These are phyloP conservation scores for Phylloscopus trochiloides DNA, from an alignment of 2,113 vertebrate genomes.

Conservation along the genomic window DNA sequence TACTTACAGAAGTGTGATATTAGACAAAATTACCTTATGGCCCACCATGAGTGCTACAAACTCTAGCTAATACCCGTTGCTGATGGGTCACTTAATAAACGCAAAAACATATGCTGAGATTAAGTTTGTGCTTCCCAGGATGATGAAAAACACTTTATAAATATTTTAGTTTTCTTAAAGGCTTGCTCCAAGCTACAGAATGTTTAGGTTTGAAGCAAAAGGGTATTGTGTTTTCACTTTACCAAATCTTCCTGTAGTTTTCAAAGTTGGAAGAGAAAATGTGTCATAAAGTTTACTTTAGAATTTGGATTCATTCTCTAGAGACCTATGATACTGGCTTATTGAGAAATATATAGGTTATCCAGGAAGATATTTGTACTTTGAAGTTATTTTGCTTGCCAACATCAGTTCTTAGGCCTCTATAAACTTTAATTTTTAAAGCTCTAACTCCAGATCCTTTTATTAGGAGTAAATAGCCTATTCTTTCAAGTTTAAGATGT, in stretches of 20 bases:
- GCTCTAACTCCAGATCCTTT: neutral
- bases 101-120: neutral
- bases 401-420: neutral
- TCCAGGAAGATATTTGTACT: neutral
- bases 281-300: neutral
- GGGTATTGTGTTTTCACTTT: neutral
- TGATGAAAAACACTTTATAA: slow-evolving; percentile 20
- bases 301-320: neutral
- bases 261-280: neutral
- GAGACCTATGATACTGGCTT: neutral
- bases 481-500: neutral
- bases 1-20: neutral
- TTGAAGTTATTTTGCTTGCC: neutral
- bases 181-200: neutral
- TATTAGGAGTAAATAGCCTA: neutral
- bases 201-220: neutral
- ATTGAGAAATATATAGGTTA: neutral
- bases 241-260: neutral
- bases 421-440: neutral
- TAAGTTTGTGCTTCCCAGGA: neutral
- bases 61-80: neutral
- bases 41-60: neutral
- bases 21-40: neutral
- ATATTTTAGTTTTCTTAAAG: slow-evolving; percentile 29
- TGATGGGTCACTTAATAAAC: slow-evolving; percentile 30